Conservation (phyloP, 2,888 invertebrate species). For the Apodemia zela region DNA sequence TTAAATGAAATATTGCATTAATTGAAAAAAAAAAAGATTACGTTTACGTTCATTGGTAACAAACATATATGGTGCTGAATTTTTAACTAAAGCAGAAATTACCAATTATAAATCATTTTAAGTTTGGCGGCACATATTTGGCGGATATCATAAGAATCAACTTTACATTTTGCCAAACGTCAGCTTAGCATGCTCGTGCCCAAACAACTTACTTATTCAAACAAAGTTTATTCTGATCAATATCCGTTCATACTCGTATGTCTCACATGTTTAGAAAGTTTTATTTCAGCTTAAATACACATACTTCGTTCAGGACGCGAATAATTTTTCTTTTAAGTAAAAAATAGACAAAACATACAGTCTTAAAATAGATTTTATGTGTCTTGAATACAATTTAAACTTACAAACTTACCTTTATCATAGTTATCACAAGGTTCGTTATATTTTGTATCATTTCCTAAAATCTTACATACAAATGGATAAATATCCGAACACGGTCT, state of each 20-base stretch:
- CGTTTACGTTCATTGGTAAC: too few species aligned
- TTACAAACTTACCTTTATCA: conserved; percentile 39
- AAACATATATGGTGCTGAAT: too few species aligned
- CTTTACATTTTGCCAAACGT: not conserved
- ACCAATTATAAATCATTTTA: not conserved
- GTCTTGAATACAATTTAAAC: not conserved
- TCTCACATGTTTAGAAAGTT: not conserved
- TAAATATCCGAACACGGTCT: conserved; percentile 42
- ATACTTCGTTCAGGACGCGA: not conserved
- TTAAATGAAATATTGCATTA: too few species aligned
- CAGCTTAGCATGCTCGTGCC: conserved; percentile 4
- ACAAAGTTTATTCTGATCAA: conserved; percentile 4
- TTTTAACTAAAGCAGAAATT: too few species aligned
- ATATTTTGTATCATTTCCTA: conserved; percentile 39
- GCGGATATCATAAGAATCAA: conserved; percentile 2
- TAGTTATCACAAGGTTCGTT: conserved; percentile 45
- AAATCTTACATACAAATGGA: conserved; percentile 52
- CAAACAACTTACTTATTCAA: conserved; percentile 8
- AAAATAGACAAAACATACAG: too few species aligned
- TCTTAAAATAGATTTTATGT: too few species aligned
- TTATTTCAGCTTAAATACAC: not conserved
- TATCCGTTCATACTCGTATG: not conserved
- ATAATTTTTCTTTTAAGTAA: not conserved
- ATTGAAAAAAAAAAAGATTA: too few species aligned
- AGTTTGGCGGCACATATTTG: not conserved